Evolutionary conservation across 2,888 invertebrate genomes (phyloP), one percentile per base, ranked within the genome.

Genomic region (Phortica okadai): DNA sequence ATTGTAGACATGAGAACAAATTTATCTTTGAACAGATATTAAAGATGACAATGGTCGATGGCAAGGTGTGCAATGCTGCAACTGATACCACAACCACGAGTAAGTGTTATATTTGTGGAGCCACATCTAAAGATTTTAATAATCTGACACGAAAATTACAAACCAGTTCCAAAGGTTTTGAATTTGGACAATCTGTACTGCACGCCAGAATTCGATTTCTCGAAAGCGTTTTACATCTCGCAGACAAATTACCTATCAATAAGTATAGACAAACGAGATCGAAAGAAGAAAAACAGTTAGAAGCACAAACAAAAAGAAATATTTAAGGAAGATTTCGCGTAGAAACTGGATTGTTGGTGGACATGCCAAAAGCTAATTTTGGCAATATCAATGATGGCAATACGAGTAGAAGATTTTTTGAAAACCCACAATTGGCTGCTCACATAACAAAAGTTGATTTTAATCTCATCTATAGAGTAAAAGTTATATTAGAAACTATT

Each of bases 401-500:
- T 11, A 50, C 8, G 8, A 50, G 50, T 54, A 14, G 50, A 25
- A 75, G 56, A 70, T 76, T 78, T 76, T 78, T 78, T 70, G 56
- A 25, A 11, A 41, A 76, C 67, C 73, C 69, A 16, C 58, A 76
- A 76, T 59, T 75, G 6, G 67, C 75, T 56, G 45, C 74, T 11
- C 45, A 75, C 50, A 76, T 76, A 21, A 76, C 76, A n/a, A 75
- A 75, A n/a, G 45, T 76, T 16, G 73, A 64, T 50, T 25, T 45
- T 41, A 54, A 73, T 44, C 67, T 73, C n/a, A 56, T 64, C 8
- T 73, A 66, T 16, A 73, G 67, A 33, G 41, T 73, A 6, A 78
- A 67, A 58, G 59, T 78, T n/a, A 78, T 78, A 41, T 54, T 78
- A 42, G 78, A 76, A 73, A 41, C 73, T 2, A 33, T 78, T 11